A percentile compares a stretch with the other conserved stretches of the same genome.
Conservation (phyloP, 1,140 invertebrate genomes). For the Brachionus rotundiformis region DNA sequence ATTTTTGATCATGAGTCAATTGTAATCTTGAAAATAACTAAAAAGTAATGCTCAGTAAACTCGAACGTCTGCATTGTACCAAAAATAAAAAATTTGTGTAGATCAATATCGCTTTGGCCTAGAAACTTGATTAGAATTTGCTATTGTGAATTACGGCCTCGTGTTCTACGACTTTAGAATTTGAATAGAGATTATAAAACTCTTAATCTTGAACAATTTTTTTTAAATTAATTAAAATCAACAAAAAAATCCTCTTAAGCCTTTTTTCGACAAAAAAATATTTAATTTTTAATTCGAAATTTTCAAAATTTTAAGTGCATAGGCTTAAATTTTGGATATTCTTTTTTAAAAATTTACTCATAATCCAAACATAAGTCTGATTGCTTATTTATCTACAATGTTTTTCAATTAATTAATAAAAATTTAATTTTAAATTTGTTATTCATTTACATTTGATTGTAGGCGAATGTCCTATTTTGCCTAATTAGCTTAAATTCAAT, state of each 20-base stretch:
- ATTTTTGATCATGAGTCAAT: background rate
- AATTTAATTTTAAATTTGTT: background rate
- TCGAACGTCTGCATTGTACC: background rate
- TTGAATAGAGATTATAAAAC: constrained; percentile 3
- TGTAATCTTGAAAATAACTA: background rate
- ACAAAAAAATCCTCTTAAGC: constrained; percentile 13
- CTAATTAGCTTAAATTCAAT: constrained; percentile 18
- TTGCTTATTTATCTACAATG: no score
- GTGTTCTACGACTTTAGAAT: background rate
- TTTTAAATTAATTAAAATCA: constrained; percentile 23
- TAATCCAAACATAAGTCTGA: background rate
- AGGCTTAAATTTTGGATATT: background rate
- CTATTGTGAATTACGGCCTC: background rate
- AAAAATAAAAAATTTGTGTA: background rate
- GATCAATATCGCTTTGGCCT: background rate
- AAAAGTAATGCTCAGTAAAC: constrained; percentile 15
- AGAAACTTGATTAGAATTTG: background rate
- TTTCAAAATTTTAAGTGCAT: constrained; percentile 20
- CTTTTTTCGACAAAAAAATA: constrained; percentile 33
- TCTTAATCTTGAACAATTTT: constrained; percentile 15
- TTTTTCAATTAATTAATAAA: no score
- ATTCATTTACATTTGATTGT: constrained; percentile 9
- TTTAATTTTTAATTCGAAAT: constrained; percentile 34
- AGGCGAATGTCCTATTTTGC: constrained; percentile 20
- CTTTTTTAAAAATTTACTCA: background rate